Conservation (phyloP, 2,888 invertebrate genomes). For the Dinocampus coccinellae region DNA sequence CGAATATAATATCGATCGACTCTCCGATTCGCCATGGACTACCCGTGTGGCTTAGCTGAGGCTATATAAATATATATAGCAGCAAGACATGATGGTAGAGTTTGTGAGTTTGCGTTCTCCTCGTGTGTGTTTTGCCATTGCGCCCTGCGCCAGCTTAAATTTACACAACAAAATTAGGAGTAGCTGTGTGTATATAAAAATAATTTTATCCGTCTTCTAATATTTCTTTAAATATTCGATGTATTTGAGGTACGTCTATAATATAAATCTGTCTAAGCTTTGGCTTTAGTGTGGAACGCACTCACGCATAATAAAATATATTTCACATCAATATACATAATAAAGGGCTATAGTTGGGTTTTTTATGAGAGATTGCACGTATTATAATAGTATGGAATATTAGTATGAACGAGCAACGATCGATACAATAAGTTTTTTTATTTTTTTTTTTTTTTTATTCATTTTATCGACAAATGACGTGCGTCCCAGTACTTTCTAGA, state of each 20-base stretch:
- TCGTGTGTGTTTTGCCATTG: background rate
- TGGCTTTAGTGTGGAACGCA: background rate
- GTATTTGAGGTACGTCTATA: background rate
- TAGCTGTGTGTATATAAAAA: background rate
- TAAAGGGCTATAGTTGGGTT: background rate
- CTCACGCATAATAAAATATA: background rate
- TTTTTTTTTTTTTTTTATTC: background rate
- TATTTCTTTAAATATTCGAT: background rate
- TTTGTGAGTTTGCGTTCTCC: slow-evolving; percentile 10
- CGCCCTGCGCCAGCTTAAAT: background rate
- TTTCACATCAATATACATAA: background rate
- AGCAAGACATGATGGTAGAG: background rate
- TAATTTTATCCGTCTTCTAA: background rate
- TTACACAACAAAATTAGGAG: background rate
- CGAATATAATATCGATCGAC: slow-evolving; percentile 49
- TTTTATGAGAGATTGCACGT: background rate
- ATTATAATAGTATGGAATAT: no score
- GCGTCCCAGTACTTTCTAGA: slow-evolving; percentile 62
- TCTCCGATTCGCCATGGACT: slow-evolving; percentile 43
- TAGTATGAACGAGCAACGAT: slow-evolving; percentile 20
- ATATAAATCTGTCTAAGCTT: background rate
- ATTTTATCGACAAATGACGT: slow-evolving; percentile 57
- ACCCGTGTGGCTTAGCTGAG: slow-evolving; percentile 24
- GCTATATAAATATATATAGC: slow-evolving; percentile 27
- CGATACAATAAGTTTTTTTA: slow-evolving; percentile 43